Conservation (phyloP, 1,140 invertebrate genomes). For the Tetramorium parvispinum region DNA sequence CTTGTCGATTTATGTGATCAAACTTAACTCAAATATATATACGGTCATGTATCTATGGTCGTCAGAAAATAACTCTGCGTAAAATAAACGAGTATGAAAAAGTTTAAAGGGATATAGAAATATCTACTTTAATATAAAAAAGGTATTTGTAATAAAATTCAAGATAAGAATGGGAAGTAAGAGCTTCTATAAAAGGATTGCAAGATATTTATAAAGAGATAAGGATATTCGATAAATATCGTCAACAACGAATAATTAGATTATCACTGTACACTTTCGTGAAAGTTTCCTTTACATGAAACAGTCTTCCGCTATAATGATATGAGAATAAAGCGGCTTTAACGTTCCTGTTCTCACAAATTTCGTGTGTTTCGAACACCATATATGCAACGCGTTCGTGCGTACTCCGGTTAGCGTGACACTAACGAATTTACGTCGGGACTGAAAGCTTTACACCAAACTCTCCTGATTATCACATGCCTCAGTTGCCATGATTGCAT, state of each 20-base stretch:
- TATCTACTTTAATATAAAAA: neutral
- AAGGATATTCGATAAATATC: neutral
- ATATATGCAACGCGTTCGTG: constrained; percentile 4
- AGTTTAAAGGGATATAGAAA: neutral
- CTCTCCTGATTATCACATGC: constrained; percentile 49
- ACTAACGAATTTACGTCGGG: constrained; percentile 48
- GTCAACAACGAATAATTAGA: neutral
- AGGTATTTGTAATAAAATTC: neutral
- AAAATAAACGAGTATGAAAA: neutral
- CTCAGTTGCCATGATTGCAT: constrained; percentile 21
- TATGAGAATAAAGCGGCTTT: neutral
- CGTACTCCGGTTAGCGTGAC: constrained; percentile 37
- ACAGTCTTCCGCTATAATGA: neutral
- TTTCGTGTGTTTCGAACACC: constrained; percentile 13
- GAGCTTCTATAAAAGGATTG: neutral
- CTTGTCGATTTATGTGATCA: constrained; percentile 24
- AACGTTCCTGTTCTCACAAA: neutral
- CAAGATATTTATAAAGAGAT: neutral
- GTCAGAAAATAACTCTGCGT: neutral
- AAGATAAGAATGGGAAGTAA: neutral
- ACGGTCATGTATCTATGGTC: too few relatives aligned
- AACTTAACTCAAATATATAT: neutral
- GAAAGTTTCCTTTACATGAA: neutral
- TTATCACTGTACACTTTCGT: neutral
- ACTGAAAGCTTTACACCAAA: constrained; percentile 46